Evolutionary conservation across 2,113 vertebrate genomes (phyloP).

Genomic region (Balaeniceps rex): DNA sequence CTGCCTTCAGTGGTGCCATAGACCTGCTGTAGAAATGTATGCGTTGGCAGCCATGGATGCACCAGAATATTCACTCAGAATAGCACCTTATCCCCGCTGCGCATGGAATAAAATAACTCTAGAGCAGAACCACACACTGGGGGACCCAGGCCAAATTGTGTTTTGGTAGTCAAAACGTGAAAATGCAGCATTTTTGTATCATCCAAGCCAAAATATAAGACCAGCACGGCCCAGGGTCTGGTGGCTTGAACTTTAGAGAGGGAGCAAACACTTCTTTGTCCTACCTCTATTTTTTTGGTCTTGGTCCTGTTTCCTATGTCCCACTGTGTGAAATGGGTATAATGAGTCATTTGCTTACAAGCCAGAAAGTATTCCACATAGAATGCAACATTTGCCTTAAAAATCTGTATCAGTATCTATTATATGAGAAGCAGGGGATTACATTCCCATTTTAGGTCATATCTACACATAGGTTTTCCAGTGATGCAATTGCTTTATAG

Average conservation of each 20-base stretch:
- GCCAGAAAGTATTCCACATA: not conserved
- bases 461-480: not conserved
- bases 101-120: not conserved
- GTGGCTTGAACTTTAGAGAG: not conserved
- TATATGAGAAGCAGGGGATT: not conserved
- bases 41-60: accelerated
- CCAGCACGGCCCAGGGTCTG: not conserved
- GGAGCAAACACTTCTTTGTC: not conserved
- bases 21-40: not conserved
- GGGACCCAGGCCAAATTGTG: not conserved
- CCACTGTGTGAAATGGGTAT: not conserved
- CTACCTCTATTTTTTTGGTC: not conserved
- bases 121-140: not conserved
- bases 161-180: not conserved
- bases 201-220: not conserved
- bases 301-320: not conserved
- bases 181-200: not conserved
- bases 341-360: not conserved
- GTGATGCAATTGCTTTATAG: not conserved
- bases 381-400: not conserved
- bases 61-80: not conserved
- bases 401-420: not conserved
- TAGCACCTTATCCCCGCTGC: not conserved
- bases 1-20: not conserved
- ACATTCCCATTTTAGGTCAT: not conserved